Evolutionary conservation across 2,888 invertebrate genomes (phyloP).

Genomic region (Chrysodeixis includens): DNA sequence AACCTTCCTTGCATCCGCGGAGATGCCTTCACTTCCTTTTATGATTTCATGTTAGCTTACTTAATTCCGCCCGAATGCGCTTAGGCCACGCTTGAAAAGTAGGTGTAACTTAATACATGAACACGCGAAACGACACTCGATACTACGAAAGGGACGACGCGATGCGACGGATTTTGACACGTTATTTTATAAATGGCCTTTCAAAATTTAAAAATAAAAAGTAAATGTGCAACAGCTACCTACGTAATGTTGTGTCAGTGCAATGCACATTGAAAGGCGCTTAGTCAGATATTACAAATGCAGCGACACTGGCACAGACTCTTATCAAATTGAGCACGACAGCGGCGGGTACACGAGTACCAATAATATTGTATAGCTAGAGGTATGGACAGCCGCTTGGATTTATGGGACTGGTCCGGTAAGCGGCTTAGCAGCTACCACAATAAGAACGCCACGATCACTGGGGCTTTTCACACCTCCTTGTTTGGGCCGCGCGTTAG

Average conservation of each 20-base stretch:
- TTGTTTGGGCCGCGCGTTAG: constrained; percentile 84
- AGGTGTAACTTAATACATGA: constrained; percentile 77
- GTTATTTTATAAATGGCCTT: constrained; percentile 40
- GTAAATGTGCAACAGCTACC: too few species aligned
- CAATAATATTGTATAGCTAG: constrained; percentile 44
- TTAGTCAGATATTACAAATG: constrained; percentile 44
- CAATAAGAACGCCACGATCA: constrained; percentile 79
- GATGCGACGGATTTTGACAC: constrained; percentile 69
- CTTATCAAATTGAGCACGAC: constrained; percentile 46
- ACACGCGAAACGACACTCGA: constrained; percentile 80
- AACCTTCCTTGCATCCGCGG: constrained; percentile 38
- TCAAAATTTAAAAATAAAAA: constrained; percentile 24
- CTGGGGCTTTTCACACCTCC: constrained; percentile 87
- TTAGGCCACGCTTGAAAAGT: constrained; percentile 65
- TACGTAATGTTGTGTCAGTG: constrained; percentile 11
- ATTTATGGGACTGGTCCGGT: constrained; percentile 81
- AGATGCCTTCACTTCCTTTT: constrained; percentile 61
- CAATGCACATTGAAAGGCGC: constrained; percentile 35
- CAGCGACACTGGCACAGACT: constrained; percentile 43
- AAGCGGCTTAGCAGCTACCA: constrained; percentile 83
- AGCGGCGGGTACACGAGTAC: constrained; percentile 29
- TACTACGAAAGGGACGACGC: constrained; percentile 68
- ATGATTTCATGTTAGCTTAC: constrained; percentile 74
- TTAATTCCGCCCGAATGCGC: constrained; percentile 77
- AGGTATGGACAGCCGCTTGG: constrained; percentile 57